Evolutionary conservation across 2,797 vertebrate genomes (phyloP), one percentile per base, ranked within the genome.

Genomic region (Microctenopoma lineatum): DNA sequence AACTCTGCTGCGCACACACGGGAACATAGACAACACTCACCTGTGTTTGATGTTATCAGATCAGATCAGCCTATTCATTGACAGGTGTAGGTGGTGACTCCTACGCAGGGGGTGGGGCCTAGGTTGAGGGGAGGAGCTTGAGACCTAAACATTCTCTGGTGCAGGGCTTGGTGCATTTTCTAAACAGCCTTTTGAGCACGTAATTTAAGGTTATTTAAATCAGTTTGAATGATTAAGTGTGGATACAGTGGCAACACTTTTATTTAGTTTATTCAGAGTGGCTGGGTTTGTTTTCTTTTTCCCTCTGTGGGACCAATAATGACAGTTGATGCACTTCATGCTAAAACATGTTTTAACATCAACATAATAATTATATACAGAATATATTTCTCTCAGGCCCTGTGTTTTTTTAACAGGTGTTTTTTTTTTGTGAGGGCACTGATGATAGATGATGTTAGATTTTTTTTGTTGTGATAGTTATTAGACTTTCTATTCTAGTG

Each of bases 11-110:
- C 55, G 70, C 61, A 79, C 81, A 65, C 65, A 79, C 66, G 70
- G 27, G 41, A 42, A 70, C 77, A 81, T 70, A 70, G n/a, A 59
- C 54, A 79, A 75, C 68, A 70, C 77, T 78, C 71, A 80, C 75
- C 65, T 83, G 79, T 75, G 74, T 84, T 83, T 66, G 74, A 74
- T 83, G 73, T 73, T 74, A 70, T 84, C 79, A 85, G 78, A 76
- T 77, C 77, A 78, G 64, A 71, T 59, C 77, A 73, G 79, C 39
- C 39, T 52, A 71, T 75, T 59, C 75, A 67, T 76, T 84, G 84
- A 73, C 84, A 89, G 85, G 81, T 88, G 84, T 42, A 80, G 81
- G 79, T 87, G 81, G 80, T 79, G 68, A 72, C 63, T 84, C 75
- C 70, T 75, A 16, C 46, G 7, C n/a, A 70, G 69, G 84, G 79